Conservation (phyloP, 2,888 invertebrate species). For the Drosophila macrospina region DNA sequence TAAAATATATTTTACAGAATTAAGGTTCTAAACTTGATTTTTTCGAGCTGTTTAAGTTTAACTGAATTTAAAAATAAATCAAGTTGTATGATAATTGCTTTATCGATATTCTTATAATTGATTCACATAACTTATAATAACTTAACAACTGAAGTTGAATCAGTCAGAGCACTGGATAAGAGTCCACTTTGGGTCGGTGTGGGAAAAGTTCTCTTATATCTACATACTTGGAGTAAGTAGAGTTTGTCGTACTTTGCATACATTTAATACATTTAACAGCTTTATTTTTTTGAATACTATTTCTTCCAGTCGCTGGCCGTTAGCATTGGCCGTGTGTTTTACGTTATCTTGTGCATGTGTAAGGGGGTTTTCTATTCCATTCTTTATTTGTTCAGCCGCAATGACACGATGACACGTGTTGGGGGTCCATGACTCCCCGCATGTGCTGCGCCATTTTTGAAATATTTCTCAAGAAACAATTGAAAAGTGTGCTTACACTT, state of each 20-base stretch:
- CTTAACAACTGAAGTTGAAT: not conserved
- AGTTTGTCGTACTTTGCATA: constrained; percentile 10
- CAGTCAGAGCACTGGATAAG: constrained; percentile 9
- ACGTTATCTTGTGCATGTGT: not conserved
- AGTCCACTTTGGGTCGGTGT: not conserved
- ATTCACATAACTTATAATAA: not conserved
- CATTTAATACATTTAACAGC: constrained; percentile 44
- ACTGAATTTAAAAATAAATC: no score
- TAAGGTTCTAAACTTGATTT: no score
- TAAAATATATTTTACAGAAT: no score
- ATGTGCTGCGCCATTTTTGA: constrained; percentile 8
- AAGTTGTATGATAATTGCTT: not conserved
- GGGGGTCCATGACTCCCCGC: constrained; percentile 31
- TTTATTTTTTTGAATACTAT: constrained; percentile 17
- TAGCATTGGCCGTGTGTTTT: not conserved
- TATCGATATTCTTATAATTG: not conserved
- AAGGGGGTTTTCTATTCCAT: constrained; percentile 9
- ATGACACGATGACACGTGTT: constrained; percentile 70
- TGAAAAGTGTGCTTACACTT: constrained; percentile 17
- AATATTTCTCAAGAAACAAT: constrained; percentile 15
- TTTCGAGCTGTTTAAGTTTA: no score
- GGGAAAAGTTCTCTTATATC: not conserved
- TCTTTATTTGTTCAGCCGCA: constrained; percentile 55
- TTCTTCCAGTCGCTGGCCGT: constrained; percentile 9
- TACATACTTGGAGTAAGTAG: not conserved